Conservation (phyloP, 2,888 invertebrate species). For the Drosophila cognata region DNA sequence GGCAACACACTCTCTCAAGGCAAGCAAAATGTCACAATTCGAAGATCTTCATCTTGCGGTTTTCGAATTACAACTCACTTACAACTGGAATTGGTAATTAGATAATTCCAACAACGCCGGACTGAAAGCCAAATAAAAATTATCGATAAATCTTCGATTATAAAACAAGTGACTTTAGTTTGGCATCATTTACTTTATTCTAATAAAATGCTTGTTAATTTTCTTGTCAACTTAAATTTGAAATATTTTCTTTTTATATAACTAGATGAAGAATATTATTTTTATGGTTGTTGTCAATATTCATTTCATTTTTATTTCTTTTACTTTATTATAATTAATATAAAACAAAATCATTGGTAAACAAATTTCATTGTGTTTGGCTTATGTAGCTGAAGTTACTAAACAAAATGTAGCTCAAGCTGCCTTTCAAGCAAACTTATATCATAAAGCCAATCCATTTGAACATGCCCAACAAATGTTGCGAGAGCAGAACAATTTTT, state of each 20-base stretch:
- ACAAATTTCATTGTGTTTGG: not conserved
- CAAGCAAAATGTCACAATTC: conserved; percentile 7
- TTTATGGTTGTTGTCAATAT: not conserved
- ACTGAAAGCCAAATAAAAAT: no score
- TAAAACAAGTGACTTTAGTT: no score
- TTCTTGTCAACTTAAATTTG: not conserved
- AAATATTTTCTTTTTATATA: not conserved
- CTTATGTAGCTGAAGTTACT: not conserved
- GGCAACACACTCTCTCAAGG: conserved; percentile 14
- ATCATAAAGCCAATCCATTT: not conserved
- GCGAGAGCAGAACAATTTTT: conserved; percentile 32
- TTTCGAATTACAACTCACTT: conserved; percentile 34
- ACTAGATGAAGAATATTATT: not conserved
- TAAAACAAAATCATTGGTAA: not conserved
- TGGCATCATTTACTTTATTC: no score
- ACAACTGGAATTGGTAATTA: conserved; percentile 34
- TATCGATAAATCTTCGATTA: not conserved
- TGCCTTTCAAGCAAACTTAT: not conserved
- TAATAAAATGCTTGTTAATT: no score
- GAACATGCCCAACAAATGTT: conserved; percentile 35
- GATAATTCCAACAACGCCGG: conserved; percentile 4
- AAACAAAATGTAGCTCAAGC: not conserved
- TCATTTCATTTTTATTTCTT: not conserved
- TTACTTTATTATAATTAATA: not conserved
- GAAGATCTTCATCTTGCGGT: conserved; percentile 10